phyloP scores from a whole-genome alignment of 2,888 invertebrate species.

The Leptothorax acervorum region DNA sequence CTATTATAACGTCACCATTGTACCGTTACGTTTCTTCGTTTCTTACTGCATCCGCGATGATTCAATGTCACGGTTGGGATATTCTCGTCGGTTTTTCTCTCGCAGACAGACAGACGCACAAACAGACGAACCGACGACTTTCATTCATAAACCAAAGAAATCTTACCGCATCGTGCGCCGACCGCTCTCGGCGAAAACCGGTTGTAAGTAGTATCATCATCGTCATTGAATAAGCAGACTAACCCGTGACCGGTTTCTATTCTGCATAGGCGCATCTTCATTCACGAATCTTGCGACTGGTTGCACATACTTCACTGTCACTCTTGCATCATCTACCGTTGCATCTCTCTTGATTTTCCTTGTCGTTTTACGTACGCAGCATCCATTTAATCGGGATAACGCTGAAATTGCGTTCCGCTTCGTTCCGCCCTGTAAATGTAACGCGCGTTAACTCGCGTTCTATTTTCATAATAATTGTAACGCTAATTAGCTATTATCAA shows the following conservation, averaged over 20 bases:
- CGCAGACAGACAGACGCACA: constrained; percentile 42
- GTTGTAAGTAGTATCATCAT: constrained; percentile 76
- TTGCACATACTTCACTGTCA: neutral
- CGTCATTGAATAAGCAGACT: constrained; percentile 70
- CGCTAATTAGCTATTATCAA: neutral
- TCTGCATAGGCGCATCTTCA: constrained; percentile 75
- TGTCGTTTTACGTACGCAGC: constrained; percentile 18
- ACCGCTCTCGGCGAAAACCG: constrained; percentile 73
- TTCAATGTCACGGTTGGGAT: constrained; percentile 72
- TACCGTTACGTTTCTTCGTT: constrained; percentile 23
- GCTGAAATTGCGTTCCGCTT: neutral
- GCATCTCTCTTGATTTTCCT: neutral
- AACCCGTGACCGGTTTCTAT: constrained; percentile 71
- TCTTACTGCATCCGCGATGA: constrained; percentile 10
- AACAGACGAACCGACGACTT: constrained; percentile 55
- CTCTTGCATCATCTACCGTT: neutral
- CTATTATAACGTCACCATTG: constrained; percentile 24
- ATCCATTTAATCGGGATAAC: neutral
- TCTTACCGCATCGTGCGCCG: constrained; percentile 64
- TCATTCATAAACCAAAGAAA: constrained; percentile 78
- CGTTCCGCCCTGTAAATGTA: neutral
- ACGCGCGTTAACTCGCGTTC: neutral
- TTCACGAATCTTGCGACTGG: constrained; percentile 65
- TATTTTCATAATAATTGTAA: neutral
- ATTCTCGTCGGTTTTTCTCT: constrained; percentile 51